Base-by-base conservation (phyloP, 64 coral and sea anemone genomes). In the Astreopora myriophthalma region DNA sequence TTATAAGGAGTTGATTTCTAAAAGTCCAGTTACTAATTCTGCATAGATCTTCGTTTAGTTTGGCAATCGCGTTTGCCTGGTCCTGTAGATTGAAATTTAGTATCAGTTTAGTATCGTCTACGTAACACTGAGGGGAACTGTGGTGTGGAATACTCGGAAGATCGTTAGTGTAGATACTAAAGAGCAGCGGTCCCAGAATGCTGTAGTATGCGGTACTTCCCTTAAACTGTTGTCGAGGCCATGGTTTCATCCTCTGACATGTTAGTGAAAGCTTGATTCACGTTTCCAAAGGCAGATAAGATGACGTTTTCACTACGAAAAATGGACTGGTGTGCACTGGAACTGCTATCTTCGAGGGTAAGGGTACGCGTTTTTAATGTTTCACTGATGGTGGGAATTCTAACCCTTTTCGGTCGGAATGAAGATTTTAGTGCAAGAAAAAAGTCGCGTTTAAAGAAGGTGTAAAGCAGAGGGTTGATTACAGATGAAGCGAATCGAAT, bases 391-490 rank as follows among this genome's bases (percentile, higher is more conserved):
- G 26, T 31, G 6, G 48, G 26, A 26, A 31, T 32, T 24, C 26
- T 28, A 26, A 32, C 1, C 29, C 29, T 28, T 16, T 32, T 70
- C 2, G 67, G 10, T 70, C 25, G 8, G 23, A 31, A 19, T 6
- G 57, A 19, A 33, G 8, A 5, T 69, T 69, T 85, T 14, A 85
- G 48, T 22, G 89, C 89, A 30, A 20, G 16, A 66, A 67, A 73
- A 48, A 91, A 91, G 80, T 91, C 89, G 0, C 89, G 75, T 55
- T 90, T 90, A 20, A 90, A 90, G 44, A 81, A 90, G 20, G 88
- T 90, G 63, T 90, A 90, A 19, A 91, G 89, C 29, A 91, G 14
- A 34, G 89, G 89, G 32, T 91, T 91, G 30, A 71, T 62, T 17
- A 91, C 38, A 30, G 77, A 91, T 27, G 89, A 84, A 5, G 34